phyloP scores from a whole-genome alignment of 2,888 invertebrate species.

The Phrixothrix hirtus region DNA sequence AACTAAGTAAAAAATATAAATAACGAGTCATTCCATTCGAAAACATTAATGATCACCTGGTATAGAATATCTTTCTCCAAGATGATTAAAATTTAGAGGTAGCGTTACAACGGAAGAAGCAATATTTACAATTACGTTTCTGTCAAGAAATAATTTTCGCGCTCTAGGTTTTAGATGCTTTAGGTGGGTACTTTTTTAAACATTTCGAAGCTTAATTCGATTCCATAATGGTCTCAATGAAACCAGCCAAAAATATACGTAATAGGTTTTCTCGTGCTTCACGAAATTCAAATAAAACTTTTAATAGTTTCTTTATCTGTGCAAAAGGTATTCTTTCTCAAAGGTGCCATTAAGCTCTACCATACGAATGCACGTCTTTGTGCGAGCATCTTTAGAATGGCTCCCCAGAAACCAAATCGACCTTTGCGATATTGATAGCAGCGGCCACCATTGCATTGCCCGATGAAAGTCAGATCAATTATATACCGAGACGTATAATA shows the following conservation, averaged over 20 bases:
- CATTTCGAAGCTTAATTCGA: too few relatives aligned
- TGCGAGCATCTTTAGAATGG: slow-evolving; percentile 51
- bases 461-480: slow-evolving; percentile 33
- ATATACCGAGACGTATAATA: slow-evolving; percentile 29
- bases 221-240: slow-evolving; percentile 7
- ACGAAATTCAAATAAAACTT: slow-evolving; percentile 45
- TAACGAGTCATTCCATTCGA: too few relatives aligned
- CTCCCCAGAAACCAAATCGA: slow-evolving; percentile 47
- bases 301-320: slow-evolving; percentile 53
- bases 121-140: too few relatives aligned
- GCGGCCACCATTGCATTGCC: slow-evolving; percentile 18
- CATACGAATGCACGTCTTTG: slow-evolving; percentile 51
- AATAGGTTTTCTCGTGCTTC: slow-evolving; percentile 24
- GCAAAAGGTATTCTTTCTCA: slow-evolving; percentile 44
- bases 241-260: slow-evolving; percentile 18
- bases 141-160: too few relatives aligned
- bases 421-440: slow-evolving; percentile 33
- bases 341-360: slow-evolving; percentile 51
- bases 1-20: too few relatives aligned
- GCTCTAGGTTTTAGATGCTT: too few relatives aligned
- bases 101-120: too few relatives aligned
- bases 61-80: too few relatives aligned
- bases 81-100: too few relatives aligned
- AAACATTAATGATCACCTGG: too few relatives aligned
- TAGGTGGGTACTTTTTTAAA: too few relatives aligned